Base-by-base conservation (phyloP, 1,140 invertebrate species). In the Drosophila rhopaloa region DNA sequence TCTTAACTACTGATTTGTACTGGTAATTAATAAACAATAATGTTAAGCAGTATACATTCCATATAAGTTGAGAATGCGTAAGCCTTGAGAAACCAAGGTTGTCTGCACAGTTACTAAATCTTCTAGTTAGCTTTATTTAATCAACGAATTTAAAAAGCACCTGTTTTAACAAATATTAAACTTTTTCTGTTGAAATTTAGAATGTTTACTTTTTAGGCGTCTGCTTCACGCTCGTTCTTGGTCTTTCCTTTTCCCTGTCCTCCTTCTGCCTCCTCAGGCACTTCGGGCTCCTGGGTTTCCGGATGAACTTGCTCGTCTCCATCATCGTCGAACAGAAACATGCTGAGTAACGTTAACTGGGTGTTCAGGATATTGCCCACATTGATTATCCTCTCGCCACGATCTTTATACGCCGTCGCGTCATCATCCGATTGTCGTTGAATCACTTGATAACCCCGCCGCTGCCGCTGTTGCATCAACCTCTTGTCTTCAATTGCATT, bases 361-460 rank as follows among this genome's bases (percentile, higher is more conserved):
- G 16, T 46, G 29, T 27, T 61, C 11, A 71, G 68, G 4, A 47
- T 41, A 4, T 32, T 27, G 6, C n/a, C 19, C 19, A 76, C 37
- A 4, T 67, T 58, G 0, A 76, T 44, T 4, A 76, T 24, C 24
- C 38, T 51, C 4, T 76, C 73, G 14, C 72, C 54, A 0, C 35
- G 46, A 29, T 57, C 40, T 0, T 11, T 29, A 16, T 59, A 35
- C 29, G 7, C 29, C n/a, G 14, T 7, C 6, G 27, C 53, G 0
- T 37, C n/a, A 13, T 29, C n/a, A 7, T 6, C 9, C 13, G 70
- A 5, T 0, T 24, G 5, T 0, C 0, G 7, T 1, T 14, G 2
- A 9, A 5, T 2, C 11, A 6, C 8, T 5, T n/a, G 32, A 7
- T 24, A 19, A 4, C 46, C 46, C 1, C 37, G n/a, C 4, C 24